Percentiles rank a stretch among this genome's conserved stretches.
Conservation (phyloP, 2,113 vertebrate species). For the Petroica traversi region DNA sequence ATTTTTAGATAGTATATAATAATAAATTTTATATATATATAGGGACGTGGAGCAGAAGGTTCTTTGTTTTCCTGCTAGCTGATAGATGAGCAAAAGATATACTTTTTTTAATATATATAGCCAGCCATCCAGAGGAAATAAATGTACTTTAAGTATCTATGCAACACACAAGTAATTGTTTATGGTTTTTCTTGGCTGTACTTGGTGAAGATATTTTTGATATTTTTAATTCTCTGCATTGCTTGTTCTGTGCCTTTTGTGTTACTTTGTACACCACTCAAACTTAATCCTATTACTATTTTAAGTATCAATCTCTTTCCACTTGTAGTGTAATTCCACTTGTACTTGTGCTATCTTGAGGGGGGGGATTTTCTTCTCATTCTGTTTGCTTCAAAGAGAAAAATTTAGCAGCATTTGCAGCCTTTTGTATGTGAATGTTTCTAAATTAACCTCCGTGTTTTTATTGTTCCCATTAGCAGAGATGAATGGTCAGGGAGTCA, state of each 20-base stretch:
- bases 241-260: not conserved
- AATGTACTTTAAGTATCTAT: not conserved
- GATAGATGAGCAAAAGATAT: not conserved
- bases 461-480: not conserved
- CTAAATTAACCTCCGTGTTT: not conserved
- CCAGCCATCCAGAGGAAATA: not conserved
- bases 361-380: not conserved
- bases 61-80: conserved; percentile 29
- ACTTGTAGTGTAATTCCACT: not conserved
- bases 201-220: not conserved
- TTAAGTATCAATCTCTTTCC: not conserved
- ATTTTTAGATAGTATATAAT: not conserved
- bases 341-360: not conserved
- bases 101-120: not conserved
- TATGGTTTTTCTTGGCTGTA: not conserved
- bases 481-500: not conserved
- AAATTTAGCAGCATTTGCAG: not conserved
- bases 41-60: too few species aligned
- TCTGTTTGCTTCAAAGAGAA: not conserved
- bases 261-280: not conserved
- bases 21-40: too few species aligned
- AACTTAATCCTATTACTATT: not conserved
- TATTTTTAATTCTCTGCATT: not conserved
- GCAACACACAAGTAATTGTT: not conserved
- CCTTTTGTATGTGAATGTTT: not conserved